phyloP scores from a whole-genome alignment of 2,888 invertebrate species.

The Xanthostigma xanthostigma region DNA sequence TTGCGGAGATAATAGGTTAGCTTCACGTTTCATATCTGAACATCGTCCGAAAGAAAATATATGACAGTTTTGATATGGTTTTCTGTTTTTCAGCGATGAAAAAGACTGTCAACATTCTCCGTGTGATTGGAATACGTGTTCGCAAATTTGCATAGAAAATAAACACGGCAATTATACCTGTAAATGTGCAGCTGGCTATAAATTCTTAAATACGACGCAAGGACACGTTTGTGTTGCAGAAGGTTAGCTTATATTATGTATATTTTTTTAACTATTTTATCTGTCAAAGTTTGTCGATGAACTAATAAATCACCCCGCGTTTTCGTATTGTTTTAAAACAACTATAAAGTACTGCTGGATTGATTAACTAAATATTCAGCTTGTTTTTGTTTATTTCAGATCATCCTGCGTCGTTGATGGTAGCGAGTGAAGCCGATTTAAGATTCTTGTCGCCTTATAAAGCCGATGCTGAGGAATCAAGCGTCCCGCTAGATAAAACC shows the following conservation, averaged over 20 bases:
- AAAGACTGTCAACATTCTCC: slow-evolving; percentile 24
- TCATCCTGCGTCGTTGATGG: slow-evolving; percentile 40
- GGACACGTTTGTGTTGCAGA: slow-evolving; percentile 41
- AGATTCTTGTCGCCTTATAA: slow-evolving; percentile 47
- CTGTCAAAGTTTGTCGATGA: too few species aligned
- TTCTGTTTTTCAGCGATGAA: slow-evolving; percentile 21
- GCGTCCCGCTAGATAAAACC: slow-evolving; percentile 20
- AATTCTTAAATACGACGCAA: slow-evolving; percentile 30
- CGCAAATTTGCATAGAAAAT: slow-evolving; percentile 57
- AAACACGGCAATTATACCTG: slow-evolving; percentile 36
- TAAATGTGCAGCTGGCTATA: slow-evolving; percentile 52
- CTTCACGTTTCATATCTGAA: too few species aligned
- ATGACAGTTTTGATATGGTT: background rate
- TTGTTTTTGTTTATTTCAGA: too few species aligned
- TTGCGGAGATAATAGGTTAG: slow-evolving; percentile 33
- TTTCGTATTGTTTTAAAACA: too few species aligned
- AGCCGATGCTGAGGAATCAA: slow-evolving; percentile 30
- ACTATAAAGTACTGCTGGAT: too few species aligned
- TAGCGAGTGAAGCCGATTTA: slow-evolving; percentile 46
- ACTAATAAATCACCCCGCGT: too few species aligned
- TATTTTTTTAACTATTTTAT: background rate
- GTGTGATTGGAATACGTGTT: slow-evolving; percentile 60
- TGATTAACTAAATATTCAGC: too few species aligned
- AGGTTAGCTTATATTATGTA: slow-evolving; percentile 19
- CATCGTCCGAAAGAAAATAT: background rate